These are phyloP conservation scores for Brachyalestes nurse DNA, from an alignment of 2,797 vertebrate genomes.

Conservation along the genomic window DNA sequence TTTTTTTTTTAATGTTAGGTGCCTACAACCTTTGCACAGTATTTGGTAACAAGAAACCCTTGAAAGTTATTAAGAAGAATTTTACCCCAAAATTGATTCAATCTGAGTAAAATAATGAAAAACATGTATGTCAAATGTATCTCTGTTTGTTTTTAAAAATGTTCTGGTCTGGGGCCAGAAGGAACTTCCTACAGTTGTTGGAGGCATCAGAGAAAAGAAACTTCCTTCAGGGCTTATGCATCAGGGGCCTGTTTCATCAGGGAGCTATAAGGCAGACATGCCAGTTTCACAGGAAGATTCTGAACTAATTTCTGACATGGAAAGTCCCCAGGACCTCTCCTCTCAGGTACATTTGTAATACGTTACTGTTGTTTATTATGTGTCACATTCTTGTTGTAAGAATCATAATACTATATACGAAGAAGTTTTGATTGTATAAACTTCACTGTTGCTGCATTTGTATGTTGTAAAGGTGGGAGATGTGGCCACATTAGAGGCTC, in stretches of 20 bases:
- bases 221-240: not conserved
- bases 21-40: too few relatives aligned
- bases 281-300: slow-evolving; percentile 4
- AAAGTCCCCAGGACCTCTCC: slow-evolving; percentile 3
- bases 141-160: too few relatives aligned
- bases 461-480: slow-evolving; percentile 58
- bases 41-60: too few relatives aligned
- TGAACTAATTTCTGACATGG: slow-evolving; percentile 11
- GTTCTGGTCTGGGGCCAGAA: slow-evolving; percentile 17
- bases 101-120: too few relatives aligned
- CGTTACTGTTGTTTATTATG: not conserved
- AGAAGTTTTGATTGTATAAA: not conserved
- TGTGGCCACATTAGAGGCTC: slow-evolving; percentile 56
- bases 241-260: slow-evolving; percentile 2
- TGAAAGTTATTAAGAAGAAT: too few relatives aligned
- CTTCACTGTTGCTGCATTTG: slow-evolving; percentile 35
- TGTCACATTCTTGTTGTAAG: not conserved
- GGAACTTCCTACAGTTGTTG: not conserved
- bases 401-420: not conserved
- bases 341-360: slow-evolving; percentile 10
- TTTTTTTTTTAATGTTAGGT: too few relatives aligned
- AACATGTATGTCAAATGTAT: too few relatives aligned
- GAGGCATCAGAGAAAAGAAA: slow-evolving; percentile 17
- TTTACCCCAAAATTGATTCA: too few relatives aligned
- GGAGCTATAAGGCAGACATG: slow-evolving; percentile 25